phyloP scores from a whole-genome alignment of 2,113 vertebrate genomes.

The Hemibagrus wyckioides region DNA sequence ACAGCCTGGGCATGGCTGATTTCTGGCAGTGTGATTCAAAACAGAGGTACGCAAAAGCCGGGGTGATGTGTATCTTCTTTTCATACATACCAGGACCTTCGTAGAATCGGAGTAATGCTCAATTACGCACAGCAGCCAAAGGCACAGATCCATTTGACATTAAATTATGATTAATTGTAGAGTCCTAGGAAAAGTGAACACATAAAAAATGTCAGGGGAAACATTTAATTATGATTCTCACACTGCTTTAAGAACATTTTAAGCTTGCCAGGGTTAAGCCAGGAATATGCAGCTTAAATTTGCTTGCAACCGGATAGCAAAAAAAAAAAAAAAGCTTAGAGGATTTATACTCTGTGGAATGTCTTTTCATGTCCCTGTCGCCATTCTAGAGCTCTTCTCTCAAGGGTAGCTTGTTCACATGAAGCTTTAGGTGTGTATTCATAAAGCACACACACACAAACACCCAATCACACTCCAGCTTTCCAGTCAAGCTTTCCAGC shows the following conservation, averaged over 20 bases:
- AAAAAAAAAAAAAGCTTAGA: background rate
- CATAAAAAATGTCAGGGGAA: conserved; percentile 20
- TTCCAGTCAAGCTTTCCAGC: background rate
- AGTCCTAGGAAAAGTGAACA: conserved; percentile 14
- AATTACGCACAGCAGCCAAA: conserved; percentile 16
- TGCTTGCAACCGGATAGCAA: conserved; percentile 23
- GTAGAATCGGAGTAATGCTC: conserved; percentile 24
- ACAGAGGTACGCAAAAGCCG: conserved; percentile 5
- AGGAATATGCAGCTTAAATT: background rate
- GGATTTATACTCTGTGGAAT: conserved; percentile 15
- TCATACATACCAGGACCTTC: background rate
- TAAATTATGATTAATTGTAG: conserved; percentile 32
- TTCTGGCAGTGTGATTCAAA: conserved; percentile 22
- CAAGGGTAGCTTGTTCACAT: background rate
- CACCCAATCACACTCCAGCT: too few species aligned
- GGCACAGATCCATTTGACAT: conserved; percentile 21
- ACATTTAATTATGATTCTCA: conserved; percentile 28
- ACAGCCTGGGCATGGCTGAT: conserved; percentile 4
- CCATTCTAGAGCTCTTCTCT: conserved; percentile 5
- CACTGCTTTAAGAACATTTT: conserved; percentile 25
- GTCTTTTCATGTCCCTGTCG: background rate
- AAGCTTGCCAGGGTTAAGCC: conserved; percentile 13
- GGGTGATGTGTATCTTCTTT: conserved; percentile 17
- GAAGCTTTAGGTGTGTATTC: conserved; percentile 4
- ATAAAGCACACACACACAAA: background rate